Evolutionary conservation across 1,140 invertebrate genomes (phyloP), one percentile per base, ranked within the genome.

Genomic region (Octopus bimaculoides): DNA sequence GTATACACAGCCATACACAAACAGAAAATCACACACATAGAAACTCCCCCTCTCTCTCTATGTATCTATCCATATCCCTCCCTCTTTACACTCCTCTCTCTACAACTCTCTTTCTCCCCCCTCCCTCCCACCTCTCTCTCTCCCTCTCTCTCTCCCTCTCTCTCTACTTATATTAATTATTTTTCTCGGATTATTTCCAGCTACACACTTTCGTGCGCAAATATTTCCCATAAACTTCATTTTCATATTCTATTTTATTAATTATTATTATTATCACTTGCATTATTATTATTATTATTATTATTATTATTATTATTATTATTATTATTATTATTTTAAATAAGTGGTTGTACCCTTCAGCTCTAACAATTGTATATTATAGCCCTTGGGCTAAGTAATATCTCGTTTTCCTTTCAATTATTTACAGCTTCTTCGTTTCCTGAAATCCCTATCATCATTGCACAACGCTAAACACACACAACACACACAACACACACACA

Each of bases 401-500:
- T 69, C 66, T 69, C 66, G 20, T 69, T 69, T 69, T 69, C 66
- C 66, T 9, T 69, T 69, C 66, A 69, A 69, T 69, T 69, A 69
- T 69, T 69, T 20, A 12, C 14, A 69, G 14, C 12, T 20, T 69
- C 20, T 14, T 69, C 66, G 5, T n/a, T n/a, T 20, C 66, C 14
- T 69, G 66, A 69, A 69, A 69, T 69, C 66, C 14, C 66, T n/a
- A 12, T 69, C 56, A n/a, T 69, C 66, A 69, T n/a, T n/a, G n/a
- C n/a, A n/a, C n/a, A n/a, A n/a, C n/a, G n/a, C n/a, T n/a, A n/a
- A n/a, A n/a, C n/a, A n/a, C n/a, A n/a, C n/a, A n/a, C n/a, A n/a
- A n/a, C n/a, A n/a, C n/a, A n/a, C n/a, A n/a, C n/a, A n/a, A n/a
- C n/a, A n/a, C n/a, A n/a, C n/a, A n/a, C n/a, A n/a, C n/a, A n/a